These are phyloP conservation scores for Megalonaias nervosa DNA, from an alignment of 1,140 invertebrate genomes.

Conservation along the genomic window DNA sequence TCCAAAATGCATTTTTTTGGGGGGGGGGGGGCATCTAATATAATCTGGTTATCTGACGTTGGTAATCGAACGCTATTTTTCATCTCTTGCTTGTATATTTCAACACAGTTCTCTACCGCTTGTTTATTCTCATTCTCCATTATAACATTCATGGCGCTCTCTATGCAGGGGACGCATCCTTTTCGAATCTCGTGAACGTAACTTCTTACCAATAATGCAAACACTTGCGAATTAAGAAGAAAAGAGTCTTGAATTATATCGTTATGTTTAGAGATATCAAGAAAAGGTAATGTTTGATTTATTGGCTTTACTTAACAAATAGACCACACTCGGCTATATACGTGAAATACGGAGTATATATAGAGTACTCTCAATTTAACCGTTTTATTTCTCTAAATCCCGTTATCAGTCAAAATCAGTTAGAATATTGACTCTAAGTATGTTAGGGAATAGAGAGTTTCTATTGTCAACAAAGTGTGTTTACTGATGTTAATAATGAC, in stretches of 20 bases:
- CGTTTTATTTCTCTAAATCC: neutral
- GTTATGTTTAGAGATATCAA: neutral
- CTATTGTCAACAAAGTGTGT: no score
- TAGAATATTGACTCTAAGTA: no score
- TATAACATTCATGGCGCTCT: neutral
- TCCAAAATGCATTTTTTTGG: no score
- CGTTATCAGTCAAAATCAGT: no score
- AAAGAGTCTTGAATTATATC: neutral
- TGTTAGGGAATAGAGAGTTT: no score
- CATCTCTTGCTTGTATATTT: neutral
- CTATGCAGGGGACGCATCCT: neutral
- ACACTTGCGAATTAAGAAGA: neutral
- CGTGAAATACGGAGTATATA: neutral
- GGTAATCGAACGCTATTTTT: neutral
- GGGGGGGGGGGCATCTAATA: no score
- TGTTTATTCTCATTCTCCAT: neutral
- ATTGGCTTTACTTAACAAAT: neutral
- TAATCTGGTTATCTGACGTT: no score
- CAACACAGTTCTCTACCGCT: neutral
- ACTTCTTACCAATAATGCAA: neutral
- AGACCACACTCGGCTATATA: neutral
- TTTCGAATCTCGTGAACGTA: neutral
- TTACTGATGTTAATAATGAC: no score
- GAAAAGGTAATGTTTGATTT: neutral
- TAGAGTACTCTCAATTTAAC: neutral